A percentile compares a stretch with the other conserved stretches of the same genome.
Evolutionary conservation across 2,888 invertebrate genomes (phyloP).

Genomic region (Ophioninae sp.): DNA sequence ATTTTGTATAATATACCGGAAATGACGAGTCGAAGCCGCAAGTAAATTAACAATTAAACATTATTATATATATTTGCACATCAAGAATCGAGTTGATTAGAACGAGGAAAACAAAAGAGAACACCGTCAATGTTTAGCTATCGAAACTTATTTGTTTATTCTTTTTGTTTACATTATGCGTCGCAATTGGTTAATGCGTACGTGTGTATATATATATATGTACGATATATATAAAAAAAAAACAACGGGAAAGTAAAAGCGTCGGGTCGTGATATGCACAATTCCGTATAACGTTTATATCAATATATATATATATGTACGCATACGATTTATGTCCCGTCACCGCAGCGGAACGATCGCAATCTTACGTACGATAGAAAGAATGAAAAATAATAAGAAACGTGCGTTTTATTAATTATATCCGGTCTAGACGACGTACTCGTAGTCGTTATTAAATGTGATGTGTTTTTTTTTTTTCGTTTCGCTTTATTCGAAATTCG

Average conservation of each 20-base stretch:
- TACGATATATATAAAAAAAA: slow-evolving; percentile 13
- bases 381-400: slow-evolving; percentile 1
- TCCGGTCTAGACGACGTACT: slow-evolving; percentile 6
- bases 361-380: slow-evolving; percentile 18
- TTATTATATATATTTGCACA: slow-evolving; percentile 56
- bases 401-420: slow-evolving; percentile 18
- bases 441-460: slow-evolving; percentile 18
- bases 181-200: slow-evolving; percentile 47
- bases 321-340: slow-evolving; percentile 46
- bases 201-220: slow-evolving; percentile 42
- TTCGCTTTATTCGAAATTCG: slow-evolving; percentile 1
- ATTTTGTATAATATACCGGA: slow-evolving; percentile 60
- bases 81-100: slow-evolving; percentile 40
- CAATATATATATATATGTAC: not conserved
- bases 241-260: slow-evolving; percentile 22
- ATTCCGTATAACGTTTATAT: slow-evolving; percentile 28
- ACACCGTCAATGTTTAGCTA: slow-evolving; percentile 45
- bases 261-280: slow-evolving; percentile 49
- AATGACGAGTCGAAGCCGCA: slow-evolving; percentile 54
- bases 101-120: slow-evolving; percentile 18
- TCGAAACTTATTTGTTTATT: slow-evolving; percentile 13
- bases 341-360: slow-evolving; percentile 45
- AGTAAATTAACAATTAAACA: slow-evolving; percentile 62
- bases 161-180: slow-evolving; percentile 13
- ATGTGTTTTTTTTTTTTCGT: slow-evolving; percentile 12